Base-by-base conservation (phyloP, 2,113 vertebrate genomes). In the Nymphicus hollandicus region DNA sequence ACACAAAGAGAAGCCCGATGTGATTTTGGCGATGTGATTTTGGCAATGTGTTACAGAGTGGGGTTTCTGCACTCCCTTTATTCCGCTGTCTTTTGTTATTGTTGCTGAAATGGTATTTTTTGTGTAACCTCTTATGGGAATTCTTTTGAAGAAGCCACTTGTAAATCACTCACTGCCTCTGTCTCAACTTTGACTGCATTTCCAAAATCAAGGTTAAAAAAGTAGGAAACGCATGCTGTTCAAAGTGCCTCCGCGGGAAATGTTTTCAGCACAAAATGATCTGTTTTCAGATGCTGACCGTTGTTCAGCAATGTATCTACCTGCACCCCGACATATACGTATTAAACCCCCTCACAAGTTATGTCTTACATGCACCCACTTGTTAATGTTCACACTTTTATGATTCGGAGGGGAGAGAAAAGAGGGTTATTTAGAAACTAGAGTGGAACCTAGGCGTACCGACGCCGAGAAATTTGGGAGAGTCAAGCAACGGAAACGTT, bases 91-190 rank as follows among this genome's bases (percentile, higher is more conserved):
- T 94, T 95, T 89, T 84, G 88, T 77, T 72, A 84, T 87, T 91
- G 93, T 82, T 91, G 89, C 66, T 88, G 91, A 97, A 96, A 95
- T 88, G 10, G 77, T 95, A 84, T 93, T 95, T 96, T 47, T 76
- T 91, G 53, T 91, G 64, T 82, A 70, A n/a, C 79, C 69, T 93
- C 96, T 95, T 41, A 46, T 85, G 97, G 97, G 96, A 96, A 96
- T 96, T 96, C 86, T 93, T 97, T 78, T 80, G 93, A 98, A 98
- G 96, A 92, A 92, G 89, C 52, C 85, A 96, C 95, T 96, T 97
- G 95, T 96, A 96, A 97, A 98, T 97, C 95, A 97, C 84, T 97
- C 93, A 72, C 46, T 76, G 90, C 84, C 82, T 86, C 95, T 68
- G 29, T 37, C 49, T 84, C 85, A 90, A 89, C 86, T 92, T 79